Conservation (phyloP, 1,140 invertebrate species). For the Cylas formicarius region DNA sequence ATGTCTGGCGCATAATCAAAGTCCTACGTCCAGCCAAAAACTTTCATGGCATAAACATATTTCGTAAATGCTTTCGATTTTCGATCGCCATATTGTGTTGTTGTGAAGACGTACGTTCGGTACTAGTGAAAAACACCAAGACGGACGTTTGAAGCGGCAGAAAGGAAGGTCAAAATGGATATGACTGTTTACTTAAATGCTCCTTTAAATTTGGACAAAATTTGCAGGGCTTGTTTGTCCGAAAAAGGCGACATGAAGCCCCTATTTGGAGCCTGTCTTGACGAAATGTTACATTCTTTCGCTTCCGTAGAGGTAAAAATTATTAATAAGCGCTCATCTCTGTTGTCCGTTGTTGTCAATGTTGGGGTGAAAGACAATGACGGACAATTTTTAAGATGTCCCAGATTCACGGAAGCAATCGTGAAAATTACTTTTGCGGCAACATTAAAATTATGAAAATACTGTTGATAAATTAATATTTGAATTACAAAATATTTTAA, state of each 20-base stretch:
- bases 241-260: conserved; percentile 43
- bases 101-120: conserved; percentile 15
- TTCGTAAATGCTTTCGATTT: conserved; percentile 15
- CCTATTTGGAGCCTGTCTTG: conserved; percentile 43
- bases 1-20: too few relatives aligned
- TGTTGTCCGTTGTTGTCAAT: not conserved
- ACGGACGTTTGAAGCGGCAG: conserved; percentile 15
- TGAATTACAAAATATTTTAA: too few relatives aligned
- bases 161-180: conserved; percentile 32
- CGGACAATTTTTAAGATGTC: conserved; percentile 1
- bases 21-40: too few relatives aligned
- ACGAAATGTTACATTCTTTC: conserved; percentile 44
- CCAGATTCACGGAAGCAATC: too few relatives aligned
- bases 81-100: conserved; percentile 18
- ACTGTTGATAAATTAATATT: too few relatives aligned
- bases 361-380: conserved; percentile 1
- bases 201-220: conserved; percentile 40
- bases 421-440: too few relatives aligned
- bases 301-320: conserved; percentile 39
- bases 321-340: not conserved
- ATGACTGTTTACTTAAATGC: conserved; percentile 38
- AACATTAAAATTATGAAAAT: too few relatives aligned
- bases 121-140: not conserved
- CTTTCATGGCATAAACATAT: too few relatives aligned
- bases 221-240: conserved; percentile 42